Base-by-base conservation (phyloP, 2,797 vertebrate genomes). In the Betta splendens region DNA sequence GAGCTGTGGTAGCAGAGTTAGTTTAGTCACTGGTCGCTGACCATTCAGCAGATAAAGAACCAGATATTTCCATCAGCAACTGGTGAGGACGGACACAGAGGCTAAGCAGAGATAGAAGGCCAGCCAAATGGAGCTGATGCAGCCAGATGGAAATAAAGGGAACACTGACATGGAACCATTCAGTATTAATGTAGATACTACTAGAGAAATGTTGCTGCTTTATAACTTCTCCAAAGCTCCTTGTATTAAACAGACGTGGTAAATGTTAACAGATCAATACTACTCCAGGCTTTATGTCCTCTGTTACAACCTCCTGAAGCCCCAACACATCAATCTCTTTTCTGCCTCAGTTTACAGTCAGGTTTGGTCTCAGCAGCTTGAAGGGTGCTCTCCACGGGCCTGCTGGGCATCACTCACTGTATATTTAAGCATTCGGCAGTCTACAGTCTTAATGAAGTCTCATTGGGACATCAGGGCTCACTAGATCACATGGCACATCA, bases 381-480 rank as follows among this genome's bases (percentile, higher is more conserved):
- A 78, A 55, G 53, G 67, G 71, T 64, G 64, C 48, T 73, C 81
- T 77, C 77, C 56, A 57, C 61, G 59, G 68, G 73, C 73, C 71
- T 33, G 61, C 75, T 61, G 67, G 74, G 84, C 57, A 29, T 40
- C 80, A 69, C 64, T 80, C 76, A n/a, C n/a, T n/a, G n/a, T n/a
- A 60, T 64, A 79, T 70, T 69, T 48, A 72, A 81, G 68, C 61
- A 54, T 46, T 57, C 21, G 3, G 76, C 90, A 85, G 89, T 87
- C 84, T 85, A 64, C 60, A 59, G 85, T 69, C 79, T 81, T 92
- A 87, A 91, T 90, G 86, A 86, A 73, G 80, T 74, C 83, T 87
- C 79, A 71, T 86, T 87, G 85, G 87, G 78, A 85, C 77, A 70
- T 69, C 38, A 35, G 72, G 69, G 77, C 60, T 40, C 9, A 8